Conservation (phyloP, 2,113 vertebrate genomes). For the Catharus bicknelli region DNA sequence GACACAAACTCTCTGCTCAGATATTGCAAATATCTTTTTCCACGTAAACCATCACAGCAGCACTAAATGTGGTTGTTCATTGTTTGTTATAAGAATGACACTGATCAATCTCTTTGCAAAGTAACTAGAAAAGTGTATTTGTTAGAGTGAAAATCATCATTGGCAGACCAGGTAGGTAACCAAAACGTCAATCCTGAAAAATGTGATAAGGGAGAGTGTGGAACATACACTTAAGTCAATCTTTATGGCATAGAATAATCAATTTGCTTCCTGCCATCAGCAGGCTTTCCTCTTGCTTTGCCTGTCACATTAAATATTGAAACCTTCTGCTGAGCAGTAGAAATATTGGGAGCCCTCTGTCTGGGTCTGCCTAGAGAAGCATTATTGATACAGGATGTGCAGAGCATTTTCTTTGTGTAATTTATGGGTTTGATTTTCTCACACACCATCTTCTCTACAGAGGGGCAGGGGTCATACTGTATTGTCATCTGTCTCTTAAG, state of each 20-base stretch:
- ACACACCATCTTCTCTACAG: neutral
- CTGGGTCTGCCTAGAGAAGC: neutral
- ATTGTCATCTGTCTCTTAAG: neutral
- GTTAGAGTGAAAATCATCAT: neutral
- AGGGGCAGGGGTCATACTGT: neutral
- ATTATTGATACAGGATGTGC: neutral
- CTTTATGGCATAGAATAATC: neutral
- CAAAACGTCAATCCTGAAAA: neutral
- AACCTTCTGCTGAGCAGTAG: neutral
- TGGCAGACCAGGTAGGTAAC: neutral
- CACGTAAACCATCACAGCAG: neutral
- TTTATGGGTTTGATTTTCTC: neutral
- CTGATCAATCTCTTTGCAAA: neutral
- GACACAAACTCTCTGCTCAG: neutral
- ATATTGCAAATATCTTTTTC: neutral
- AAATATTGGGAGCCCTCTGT: neutral
- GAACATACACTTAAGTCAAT: neutral
- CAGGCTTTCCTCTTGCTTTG: neutral
- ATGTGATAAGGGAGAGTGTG: neutral
- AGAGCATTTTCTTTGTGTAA: neutral
- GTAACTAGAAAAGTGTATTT: neutral
- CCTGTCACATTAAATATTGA: constrained; percentile 16
- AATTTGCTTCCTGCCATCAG: neutral
- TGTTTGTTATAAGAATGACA: fast-evolving
- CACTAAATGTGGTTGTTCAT: neutral